phyloP scores from a whole-genome alignment of 2,113 vertebrate species.

The Ginglymostoma cirratum region DNA sequence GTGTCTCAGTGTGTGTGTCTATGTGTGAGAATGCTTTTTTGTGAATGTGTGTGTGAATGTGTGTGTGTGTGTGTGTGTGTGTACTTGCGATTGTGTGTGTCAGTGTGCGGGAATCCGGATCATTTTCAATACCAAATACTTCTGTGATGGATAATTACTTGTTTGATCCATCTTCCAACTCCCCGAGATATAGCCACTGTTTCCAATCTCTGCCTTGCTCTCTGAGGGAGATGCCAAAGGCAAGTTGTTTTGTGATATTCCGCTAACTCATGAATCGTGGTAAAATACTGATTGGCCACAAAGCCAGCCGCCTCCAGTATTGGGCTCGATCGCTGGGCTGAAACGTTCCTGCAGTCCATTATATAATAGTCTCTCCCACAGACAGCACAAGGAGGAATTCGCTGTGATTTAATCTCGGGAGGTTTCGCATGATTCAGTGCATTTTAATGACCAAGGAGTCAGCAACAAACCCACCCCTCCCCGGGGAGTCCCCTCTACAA shows the following conservation, averaged over 20 bases:
- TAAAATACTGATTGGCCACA: not conserved
- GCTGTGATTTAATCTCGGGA: not conserved
- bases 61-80: no score
- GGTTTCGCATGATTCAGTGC: not conserved
- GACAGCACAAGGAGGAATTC: not conserved
- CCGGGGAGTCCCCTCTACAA: not conserved
- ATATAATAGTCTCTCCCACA: not conserved
- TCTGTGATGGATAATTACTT: no score
- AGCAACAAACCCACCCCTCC: no score
- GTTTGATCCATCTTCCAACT: not conserved
- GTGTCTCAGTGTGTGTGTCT: no score
- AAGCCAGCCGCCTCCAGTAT: not conserved
- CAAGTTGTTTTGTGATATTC: not conserved
- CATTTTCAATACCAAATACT: no score
- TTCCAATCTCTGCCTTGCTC: not conserved
- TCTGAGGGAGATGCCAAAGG: not conserved
- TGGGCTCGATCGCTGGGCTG: not conserved
- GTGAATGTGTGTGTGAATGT: no score
- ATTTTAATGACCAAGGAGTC: not conserved
- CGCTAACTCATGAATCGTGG: not conserved
- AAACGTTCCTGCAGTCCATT: not conserved
- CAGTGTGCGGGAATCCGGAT: no score
- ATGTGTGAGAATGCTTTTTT: no score
- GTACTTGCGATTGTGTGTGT: no score
- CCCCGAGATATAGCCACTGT: not conserved